Base-by-base conservation (phyloP, 2,888 invertebrate species). In the Ochlodes sylvanus region DNA sequence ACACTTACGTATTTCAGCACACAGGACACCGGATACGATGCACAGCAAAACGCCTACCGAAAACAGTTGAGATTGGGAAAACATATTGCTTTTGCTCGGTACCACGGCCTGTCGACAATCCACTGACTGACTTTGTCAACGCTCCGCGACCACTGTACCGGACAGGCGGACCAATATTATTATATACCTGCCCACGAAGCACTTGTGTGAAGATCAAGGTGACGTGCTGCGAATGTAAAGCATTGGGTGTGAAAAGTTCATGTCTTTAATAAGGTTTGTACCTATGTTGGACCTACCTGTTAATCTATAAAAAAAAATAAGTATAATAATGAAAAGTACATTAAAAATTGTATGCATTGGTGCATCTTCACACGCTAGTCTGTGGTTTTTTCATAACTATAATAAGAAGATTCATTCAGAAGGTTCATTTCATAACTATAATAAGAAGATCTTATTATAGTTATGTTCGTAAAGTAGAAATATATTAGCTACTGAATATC, bases 1-100 rank as follows among this genome's bases (percentile, higher is more conserved):
- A 38, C 10, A 63, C 68, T 87, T 74, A 87, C 87, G 87, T 74
- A 87, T 72, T 68, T 84, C 67, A 71, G 84, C 84, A 12, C 80
- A 74, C n/a, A 79, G 74, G 5, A 76, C 79, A 65, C 76, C 74
- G 60, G 77, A 76, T 10, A 83, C 71, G n/a, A 73, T 70, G 78
- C 82, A 80, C 44, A 82, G 75, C 50, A 86, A 69, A 69, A 85
- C 71, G 60, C 82, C 72, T 19, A 76, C 70, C 17, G 77, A 71
- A 12, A 75, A 63, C 4, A 67, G 79, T 64, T 50, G 77, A 72
- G 47, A 70, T 12, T 77, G 70, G 52, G 73, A 69, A 63, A 71
- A 63, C 80, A 82, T 82, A 75, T 75, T 80, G 65, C 64, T 60
- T 61, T 65, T 64, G 64, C 65, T 60, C 54, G 63, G 68, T 69